These are phyloP conservation scores for Gymnothorax reevesii DNA, from an alignment of 2,797 vertebrate genomes.

Conservation along the genomic window DNA sequence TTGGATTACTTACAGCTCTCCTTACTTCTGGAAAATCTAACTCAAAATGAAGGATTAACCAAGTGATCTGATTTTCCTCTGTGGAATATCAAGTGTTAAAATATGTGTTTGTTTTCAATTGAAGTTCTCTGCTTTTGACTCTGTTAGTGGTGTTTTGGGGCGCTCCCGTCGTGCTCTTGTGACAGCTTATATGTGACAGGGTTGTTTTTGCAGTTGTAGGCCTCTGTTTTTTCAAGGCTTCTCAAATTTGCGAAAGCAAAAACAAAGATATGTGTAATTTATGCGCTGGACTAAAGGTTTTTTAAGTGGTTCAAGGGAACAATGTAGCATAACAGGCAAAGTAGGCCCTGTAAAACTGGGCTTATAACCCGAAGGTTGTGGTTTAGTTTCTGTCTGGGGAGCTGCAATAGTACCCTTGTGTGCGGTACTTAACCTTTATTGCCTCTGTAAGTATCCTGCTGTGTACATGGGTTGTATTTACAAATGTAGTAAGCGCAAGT, in stretches of 20 bases:
- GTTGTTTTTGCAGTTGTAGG: neutral
- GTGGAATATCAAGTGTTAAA: slow-evolving; percentile 2
- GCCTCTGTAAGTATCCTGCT: neutral
- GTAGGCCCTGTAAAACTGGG: neutral
- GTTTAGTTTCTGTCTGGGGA: neutral
- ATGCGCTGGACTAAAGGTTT: neutral
- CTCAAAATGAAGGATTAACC: neutral
- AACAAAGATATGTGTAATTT: neutral
- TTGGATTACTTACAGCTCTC: neutral
- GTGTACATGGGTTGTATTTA: neutral
- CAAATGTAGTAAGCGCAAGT: neutral
- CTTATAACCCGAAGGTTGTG: neutral
- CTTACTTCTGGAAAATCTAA: slow-evolving; percentile 1
- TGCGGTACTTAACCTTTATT: neutral
- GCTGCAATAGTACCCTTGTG: neutral
- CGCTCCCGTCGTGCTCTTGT: neutral
- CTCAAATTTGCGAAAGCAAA: neutral
- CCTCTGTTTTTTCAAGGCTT: neutral
- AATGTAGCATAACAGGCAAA: neutral
- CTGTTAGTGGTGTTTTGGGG: neutral
- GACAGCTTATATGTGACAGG: neutral
- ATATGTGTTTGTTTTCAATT: slow-evolving; percentile 2
- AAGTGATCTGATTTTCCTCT: neutral
- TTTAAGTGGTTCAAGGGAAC: neutral
- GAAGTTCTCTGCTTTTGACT: neutral